These are phyloP conservation scores for Aphelocoma californica DNA, from an alignment of 2,797 vertebrate genomes.

Conservation along the genomic window DNA sequence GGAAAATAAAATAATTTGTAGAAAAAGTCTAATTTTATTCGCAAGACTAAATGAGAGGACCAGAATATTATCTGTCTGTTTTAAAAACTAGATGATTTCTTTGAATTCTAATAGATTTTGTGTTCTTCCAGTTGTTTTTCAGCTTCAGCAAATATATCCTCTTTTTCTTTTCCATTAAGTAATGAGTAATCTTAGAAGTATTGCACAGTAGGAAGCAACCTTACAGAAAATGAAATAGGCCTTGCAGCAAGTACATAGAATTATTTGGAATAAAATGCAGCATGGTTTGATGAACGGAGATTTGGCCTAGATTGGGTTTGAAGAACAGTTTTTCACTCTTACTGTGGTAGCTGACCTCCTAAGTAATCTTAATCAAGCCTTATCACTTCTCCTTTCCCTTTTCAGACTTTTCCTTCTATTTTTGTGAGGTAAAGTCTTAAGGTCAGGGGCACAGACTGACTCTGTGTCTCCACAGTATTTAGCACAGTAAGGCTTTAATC, in stretches of 20 bases:
- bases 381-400: not conserved
- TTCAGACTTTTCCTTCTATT: not conserved
- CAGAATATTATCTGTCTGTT: not conserved
- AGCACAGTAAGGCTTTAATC: not conserved
- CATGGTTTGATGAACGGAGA: not conserved
- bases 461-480: not conserved
- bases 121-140: not conserved
- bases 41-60: not conserved
- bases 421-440: not conserved
- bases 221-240: not conserved
- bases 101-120: constrained; percentile 1
- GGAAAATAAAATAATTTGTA: not conserved
- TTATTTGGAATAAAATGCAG: not conserved
- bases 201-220: not conserved
- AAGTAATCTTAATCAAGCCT: not conserved
- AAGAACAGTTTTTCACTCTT: not conserved
- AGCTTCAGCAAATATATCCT: not conserved
- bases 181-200: not conserved
- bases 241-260: not conserved
- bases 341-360: not conserved
- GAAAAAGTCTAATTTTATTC: not conserved
- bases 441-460: not conserved
- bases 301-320: not conserved
- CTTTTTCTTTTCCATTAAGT: not conserved
- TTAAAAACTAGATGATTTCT: not conserved